Evolutionary conservation across 2,113 vertebrate species (phyloP), one percentile per base, ranked within the genome.

Genomic region (Strix uralensis): DNA sequence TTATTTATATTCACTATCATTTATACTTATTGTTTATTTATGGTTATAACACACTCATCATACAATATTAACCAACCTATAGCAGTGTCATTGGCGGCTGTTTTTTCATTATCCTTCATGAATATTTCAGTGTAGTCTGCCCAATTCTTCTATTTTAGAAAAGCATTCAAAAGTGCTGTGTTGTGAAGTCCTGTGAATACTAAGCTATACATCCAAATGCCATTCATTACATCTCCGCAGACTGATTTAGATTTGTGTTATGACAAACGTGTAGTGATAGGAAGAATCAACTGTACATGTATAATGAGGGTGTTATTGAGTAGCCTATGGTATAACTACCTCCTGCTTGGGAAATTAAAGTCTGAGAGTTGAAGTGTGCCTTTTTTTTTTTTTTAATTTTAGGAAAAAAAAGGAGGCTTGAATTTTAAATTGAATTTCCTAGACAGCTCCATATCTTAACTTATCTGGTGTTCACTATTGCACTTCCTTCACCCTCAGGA

Each of bases 11-110:
- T 98, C 88, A 71, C 75, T 95, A 94, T 94, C 93, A 96, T 97
- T 98, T 96, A 86, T 92, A 75, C 74, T 96, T 98, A 94, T 97
- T 97, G 97, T 98, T 98, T 98, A 97, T 98, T 98, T 97, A 97
- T 98, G 95, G 91, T 96, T 97, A 96, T 97, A 98, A 84, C 95
- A 95, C 78, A 95, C 74, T 98, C 67, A 67, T 94, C 97, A 98
- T 98, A 80, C 88, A 97, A 97, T 98, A 98, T 97, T 98, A 97
- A 98, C 94, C 94, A 97, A 69, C 59, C 75, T 92, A 49, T 96
- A 94, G 88, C 83, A 83, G 63, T 70, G 25, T 47, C 63, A 73
- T 70, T 95, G 94, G 85, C 23, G 77, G 92, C 77, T 59, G 52
- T 86, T 82, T 97, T 97, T 96, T 96, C 94, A 97, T 98, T 97